Base-by-base conservation (phyloP, 2,113 vertebrate species). In the Sturnira hondurensis region DNA sequence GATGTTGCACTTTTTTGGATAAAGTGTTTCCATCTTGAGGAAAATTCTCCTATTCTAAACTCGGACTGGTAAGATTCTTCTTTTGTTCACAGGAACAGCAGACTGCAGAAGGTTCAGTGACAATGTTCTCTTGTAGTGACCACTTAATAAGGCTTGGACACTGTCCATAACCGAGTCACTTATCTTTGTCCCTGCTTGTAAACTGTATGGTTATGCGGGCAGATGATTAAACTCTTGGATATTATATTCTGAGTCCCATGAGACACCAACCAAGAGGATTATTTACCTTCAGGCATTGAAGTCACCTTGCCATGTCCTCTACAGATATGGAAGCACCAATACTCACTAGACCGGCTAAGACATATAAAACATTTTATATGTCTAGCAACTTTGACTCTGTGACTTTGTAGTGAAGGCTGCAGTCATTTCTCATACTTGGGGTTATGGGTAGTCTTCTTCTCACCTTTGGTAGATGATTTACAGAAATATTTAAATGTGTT, bases 401-500 rank as follows among this genome's bases (percentile, higher is more conserved):
- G 33, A 74, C 73, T 87, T 93, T 63, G 70, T 45, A 36, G 71
- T 22, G 20, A 91, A 80, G 24, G 33, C 15, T 3, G 0, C 7
- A 24, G 86, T 74, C 65, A 73, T 83, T 87, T 90, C 94, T 96
- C 94, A 89, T 74, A 47, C 33, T 52, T 74, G 14, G 15, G 84
- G 11, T 26, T 83, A 58, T n/a, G 22, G 6, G 54, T 36, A 61
- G 43, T 88, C 41, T 56, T 83, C 50, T 50, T 8, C 76, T 97
- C 70, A 81, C 67, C 50, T 88, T 74, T 67, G 65, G 28, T 63
- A 89, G 20, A 67, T 95, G 83, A 93, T 63, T 93, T 88, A 78
- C 61, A 95, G 92, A 92, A 96, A 92, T 86, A 96, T 86, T 92
- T 91, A 92, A 97, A 96, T 91, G 47, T 89, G 38, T 43, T 94